Conservation (phyloP, 1,140 invertebrate species). For the Ericerus pela region DNA sequence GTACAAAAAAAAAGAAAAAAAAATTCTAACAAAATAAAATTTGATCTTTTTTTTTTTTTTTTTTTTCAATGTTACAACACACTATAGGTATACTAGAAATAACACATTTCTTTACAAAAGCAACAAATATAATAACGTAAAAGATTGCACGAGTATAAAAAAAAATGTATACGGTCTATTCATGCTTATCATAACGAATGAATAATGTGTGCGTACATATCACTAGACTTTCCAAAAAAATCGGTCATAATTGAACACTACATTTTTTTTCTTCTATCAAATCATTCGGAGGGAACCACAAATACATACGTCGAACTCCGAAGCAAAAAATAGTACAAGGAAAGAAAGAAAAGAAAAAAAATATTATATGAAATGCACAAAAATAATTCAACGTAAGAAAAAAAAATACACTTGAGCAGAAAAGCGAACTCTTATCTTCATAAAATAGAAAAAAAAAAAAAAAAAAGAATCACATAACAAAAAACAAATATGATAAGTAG, state of each 20-base stretch:
- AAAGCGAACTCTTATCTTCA: no score
- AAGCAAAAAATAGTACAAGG: no score
- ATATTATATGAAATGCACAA: neutral
- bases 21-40: neutral
- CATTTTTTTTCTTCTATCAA: neutral
- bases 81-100: conserved; percentile 4
- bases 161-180: neutral
- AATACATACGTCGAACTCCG: neutral
- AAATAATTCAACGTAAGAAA: neutral
- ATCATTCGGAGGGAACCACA: no score
- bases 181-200: neutral
- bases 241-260: neutral
- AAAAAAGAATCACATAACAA: neutral
- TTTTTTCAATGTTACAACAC: no score
- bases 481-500: neutral
- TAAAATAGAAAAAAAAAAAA: conserved; percentile 3
- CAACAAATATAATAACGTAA: conserved; percentile 11
- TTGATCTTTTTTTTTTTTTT: conserved; percentile 4
- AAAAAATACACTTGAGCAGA: conserved; percentile 10
- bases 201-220: neutral
- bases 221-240: neutral
- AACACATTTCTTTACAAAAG: neutral
- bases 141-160: conserved; percentile 5
- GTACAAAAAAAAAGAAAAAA: neutral
- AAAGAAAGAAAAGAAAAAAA: no score